Percentiles rank a stretch among this genome's conserved stretches.
These are phyloP conservation scores for Castor canadensis DNA, from an alignment of 2,113 vertebrate genomes.

Conservation along the genomic window DNA sequence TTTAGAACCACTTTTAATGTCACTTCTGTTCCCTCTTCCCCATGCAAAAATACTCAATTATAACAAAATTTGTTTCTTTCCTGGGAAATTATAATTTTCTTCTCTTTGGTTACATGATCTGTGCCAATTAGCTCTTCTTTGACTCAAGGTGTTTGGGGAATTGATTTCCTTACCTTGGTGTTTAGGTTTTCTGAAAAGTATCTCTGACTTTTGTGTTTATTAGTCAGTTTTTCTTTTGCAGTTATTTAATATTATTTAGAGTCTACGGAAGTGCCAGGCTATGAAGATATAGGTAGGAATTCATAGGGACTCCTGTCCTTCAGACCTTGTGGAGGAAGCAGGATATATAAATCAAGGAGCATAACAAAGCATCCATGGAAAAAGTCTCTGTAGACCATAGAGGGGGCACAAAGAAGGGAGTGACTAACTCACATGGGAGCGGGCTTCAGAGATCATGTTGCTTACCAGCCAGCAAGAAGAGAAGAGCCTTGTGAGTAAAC, in stretches of 20 bases:
- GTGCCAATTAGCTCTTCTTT: constrained; percentile 42
- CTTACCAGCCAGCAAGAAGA: background rate
- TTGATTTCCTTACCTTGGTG: constrained; percentile 7
- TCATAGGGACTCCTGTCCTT: background rate
- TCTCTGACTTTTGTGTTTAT: background rate
- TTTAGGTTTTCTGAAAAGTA: constrained; percentile 15
- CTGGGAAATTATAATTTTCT: constrained; percentile 17
- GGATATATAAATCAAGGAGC: background rate
- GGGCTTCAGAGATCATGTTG: background rate
- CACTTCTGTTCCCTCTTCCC: background rate
- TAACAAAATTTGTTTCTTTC: constrained; percentile 31
- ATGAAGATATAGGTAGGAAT: background rate
- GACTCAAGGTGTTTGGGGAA: background rate
- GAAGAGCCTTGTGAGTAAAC: background rate
- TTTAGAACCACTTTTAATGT: constrained; percentile 9
- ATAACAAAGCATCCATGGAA: background rate
- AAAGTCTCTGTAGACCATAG: background rate
- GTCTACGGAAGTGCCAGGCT: background rate
- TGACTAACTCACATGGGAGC: background rate
- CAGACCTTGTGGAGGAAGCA: background rate
- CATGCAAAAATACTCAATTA: background rate
- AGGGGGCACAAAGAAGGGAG: background rate
- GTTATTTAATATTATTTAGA: constrained; percentile 43
- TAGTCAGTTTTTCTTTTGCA: constrained; percentile 1
- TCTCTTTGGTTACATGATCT: constrained; percentile 38